These are phyloP conservation scores for Peromyscus melanophrys DNA, from an alignment of 2,797 vertebrate genomes.

Conservation along the genomic window DNA sequence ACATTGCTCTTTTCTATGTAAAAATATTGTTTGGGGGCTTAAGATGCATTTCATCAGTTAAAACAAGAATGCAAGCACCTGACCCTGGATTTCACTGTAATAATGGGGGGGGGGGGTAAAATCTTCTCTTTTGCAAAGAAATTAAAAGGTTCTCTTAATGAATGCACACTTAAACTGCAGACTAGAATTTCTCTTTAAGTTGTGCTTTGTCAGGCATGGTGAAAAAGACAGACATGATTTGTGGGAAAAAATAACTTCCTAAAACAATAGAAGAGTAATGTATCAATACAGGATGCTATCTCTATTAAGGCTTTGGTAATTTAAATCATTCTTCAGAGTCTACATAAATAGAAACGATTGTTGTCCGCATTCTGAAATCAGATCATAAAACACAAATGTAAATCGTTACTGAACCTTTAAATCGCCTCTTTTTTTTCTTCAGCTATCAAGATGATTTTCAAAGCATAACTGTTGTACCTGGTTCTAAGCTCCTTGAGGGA, in stretches of 20 bases:
- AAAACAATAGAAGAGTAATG: background rate
- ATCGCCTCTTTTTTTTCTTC: slow-evolving; percentile 58
- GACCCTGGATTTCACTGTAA: background rate
- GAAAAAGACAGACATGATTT: background rate
- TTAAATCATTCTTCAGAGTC: background rate
- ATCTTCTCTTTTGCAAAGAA: background rate
- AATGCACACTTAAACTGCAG: background rate
- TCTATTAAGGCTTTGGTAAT: background rate
- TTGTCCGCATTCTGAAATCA: slow-evolving; percentile 59
- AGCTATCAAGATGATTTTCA: slow-evolving; percentile 64
- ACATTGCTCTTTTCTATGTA: slow-evolving; percentile 16
- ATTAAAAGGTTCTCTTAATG: background rate
- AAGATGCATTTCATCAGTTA: background rate
- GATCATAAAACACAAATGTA: slow-evolving; percentile 77
- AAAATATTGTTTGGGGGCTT: background rate
- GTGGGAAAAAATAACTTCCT: background rate
- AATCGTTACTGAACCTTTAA: slow-evolving; percentile 54
- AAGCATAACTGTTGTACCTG: background rate
- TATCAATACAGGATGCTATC: background rate
- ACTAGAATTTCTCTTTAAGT: background rate
- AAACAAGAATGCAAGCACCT: background rate
- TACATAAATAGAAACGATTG: slow-evolving; percentile 18
- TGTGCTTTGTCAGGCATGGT: background rate
- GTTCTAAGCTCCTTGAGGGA: background rate
- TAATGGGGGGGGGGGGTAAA: background rate